These are phyloP conservation scores for Stenopsyche tienmushanensis DNA, from an alignment of 1,140 invertebrate genomes.

Conservation along the genomic window DNA sequence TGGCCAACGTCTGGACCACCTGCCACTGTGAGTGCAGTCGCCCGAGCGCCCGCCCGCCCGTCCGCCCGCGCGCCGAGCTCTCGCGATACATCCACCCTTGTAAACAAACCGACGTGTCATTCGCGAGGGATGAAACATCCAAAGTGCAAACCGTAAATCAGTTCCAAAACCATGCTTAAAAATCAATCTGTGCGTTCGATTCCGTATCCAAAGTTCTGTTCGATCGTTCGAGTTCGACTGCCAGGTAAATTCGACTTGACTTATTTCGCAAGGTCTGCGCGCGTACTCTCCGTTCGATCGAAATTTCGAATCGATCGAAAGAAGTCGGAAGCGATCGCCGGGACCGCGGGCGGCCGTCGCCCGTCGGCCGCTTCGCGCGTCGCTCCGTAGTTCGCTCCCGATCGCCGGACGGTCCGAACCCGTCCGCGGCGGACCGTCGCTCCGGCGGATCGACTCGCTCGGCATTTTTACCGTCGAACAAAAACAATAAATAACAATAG, in stretches of 20 bases:
- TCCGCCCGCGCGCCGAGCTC: constrained; percentile 34
- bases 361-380: neutral
- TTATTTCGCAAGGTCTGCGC: too few species aligned
- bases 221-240: neutral
- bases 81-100: constrained; percentile 11
- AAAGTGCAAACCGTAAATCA: neutral
- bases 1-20: constrained; percentile 69
- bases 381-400: neutral
- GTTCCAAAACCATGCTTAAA: too few species aligned
- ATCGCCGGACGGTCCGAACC: neutral
- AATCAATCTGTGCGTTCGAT: too few species aligned
- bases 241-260: too few species aligned
- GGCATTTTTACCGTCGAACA: too few species aligned
- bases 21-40: constrained; percentile 63
- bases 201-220: too few species aligned
- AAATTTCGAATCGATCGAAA: neutral
- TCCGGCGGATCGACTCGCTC: too few species aligned
- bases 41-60: neutral
- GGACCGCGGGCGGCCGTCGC: too few species aligned
- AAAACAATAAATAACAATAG: too few species aligned
- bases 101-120: constrained; percentile 16
- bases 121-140: neutral
- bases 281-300: too few species aligned
- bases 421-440: too few species aligned
- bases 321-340: neutral